These are phyloP conservation scores for Notocelia uddmanniana DNA, from an alignment of 2,888 invertebrate genomes.

Conservation along the genomic window DNA sequence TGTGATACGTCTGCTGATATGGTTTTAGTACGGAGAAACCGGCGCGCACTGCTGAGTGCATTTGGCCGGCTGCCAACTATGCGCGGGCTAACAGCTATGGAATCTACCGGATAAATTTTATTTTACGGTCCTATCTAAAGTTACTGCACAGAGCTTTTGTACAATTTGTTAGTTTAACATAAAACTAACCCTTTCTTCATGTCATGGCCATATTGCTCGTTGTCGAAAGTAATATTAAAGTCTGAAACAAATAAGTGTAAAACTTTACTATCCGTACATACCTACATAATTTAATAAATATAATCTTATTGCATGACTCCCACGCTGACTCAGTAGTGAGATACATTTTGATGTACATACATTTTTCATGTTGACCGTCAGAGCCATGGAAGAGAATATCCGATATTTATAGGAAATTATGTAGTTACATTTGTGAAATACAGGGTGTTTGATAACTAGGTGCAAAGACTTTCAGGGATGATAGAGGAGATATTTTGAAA, in stretches of 20 bases:
- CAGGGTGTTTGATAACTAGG: no score
- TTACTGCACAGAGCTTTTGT: background rate
- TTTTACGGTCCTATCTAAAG: conserved; percentile 60
- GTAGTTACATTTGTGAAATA: no score
- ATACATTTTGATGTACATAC: no score
- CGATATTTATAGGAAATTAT: no score
- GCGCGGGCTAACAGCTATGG: conserved; percentile 69
- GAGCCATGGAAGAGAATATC: no score
- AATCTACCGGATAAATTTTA: conserved; percentile 64
- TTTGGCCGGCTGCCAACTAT: conserved; percentile 69
- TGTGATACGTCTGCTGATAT: conserved; percentile 36
- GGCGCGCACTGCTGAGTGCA: conserved; percentile 65
- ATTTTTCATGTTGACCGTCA: no score
- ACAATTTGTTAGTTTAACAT: conserved; percentile 10
- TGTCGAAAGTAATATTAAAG: background rate
- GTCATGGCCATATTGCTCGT: background rate
- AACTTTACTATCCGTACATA: background rate
- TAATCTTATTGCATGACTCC: no score
- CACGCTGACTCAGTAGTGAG: no score
- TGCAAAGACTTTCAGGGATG: no score
- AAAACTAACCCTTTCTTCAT: background rate
- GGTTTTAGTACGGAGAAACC: conserved; percentile 57
- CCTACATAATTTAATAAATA: no score
- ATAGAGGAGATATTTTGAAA: no score
- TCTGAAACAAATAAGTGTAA: background rate